These are phyloP conservation scores for Athalia rosae DNA, from an alignment of 2,888 invertebrate genomes.

Conservation along the genomic window DNA sequence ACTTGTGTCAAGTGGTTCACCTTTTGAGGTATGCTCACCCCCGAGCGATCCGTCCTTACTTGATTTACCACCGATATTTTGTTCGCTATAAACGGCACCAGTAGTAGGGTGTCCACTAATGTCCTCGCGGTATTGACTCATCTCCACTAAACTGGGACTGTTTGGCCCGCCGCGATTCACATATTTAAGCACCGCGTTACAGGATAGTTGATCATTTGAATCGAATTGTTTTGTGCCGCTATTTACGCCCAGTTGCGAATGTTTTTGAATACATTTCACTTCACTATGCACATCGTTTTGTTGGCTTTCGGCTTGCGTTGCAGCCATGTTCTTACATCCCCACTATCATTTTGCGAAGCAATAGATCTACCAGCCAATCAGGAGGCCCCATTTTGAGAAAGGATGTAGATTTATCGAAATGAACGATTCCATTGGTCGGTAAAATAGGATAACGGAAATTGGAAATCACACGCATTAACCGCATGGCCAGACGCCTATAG, in stretches of 20 bases:
- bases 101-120: constrained; percentile 76
- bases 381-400: constrained; percentile 20
- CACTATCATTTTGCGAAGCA: constrained; percentile 45
- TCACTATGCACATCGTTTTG: constrained; percentile 79
- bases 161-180: constrained; percentile 85
- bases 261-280: constrained; percentile 76
- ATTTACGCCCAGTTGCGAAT: constrained; percentile 72
- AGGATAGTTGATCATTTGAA: constrained; percentile 65
- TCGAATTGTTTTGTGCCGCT: constrained; percentile 69
- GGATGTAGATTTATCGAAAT: constrained; percentile 32
- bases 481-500: constrained; percentile 44
- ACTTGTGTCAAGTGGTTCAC: constrained; percentile 34
- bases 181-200: constrained; percentile 79
- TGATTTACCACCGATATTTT: constrained; percentile 60
- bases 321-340: constrained; percentile 81
- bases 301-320: constrained; percentile 89
- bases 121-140: constrained; percentile 85
- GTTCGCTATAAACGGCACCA: constrained; percentile 58
- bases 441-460: constrained; percentile 46
- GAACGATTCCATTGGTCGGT: constrained; percentile 39
- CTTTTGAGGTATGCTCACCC: constrained; percentile 33
- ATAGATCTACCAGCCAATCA: constrained; percentile 37
- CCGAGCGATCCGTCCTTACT: constrained; percentile 35
- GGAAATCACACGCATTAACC: constrained; percentile 45
- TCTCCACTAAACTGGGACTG: constrained; percentile 79